A percentile compares a stretch with the other conserved stretches of the same genome.
phyloP scores from a whole-genome alignment of 2,888 invertebrate species.

The Phytoseiulus persimilis region DNA sequence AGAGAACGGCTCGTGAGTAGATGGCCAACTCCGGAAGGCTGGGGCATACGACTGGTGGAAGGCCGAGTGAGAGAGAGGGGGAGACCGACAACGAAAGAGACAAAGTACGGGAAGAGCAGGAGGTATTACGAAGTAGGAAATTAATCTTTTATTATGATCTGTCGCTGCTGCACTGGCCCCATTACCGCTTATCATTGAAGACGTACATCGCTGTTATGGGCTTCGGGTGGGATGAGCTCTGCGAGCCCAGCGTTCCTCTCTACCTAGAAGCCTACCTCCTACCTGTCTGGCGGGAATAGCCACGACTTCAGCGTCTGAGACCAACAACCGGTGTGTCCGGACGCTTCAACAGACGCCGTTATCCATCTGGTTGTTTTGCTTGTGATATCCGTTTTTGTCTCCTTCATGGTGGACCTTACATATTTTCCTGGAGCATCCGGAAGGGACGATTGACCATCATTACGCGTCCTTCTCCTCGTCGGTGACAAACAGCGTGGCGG shows the following conservation, averaged over 20 bases:
- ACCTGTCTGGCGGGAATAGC: not conserved
- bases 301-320: not conserved
- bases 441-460: not conserved
- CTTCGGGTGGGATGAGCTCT: not conserved
- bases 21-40: not conserved
- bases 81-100: not conserved
- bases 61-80: not conserved
- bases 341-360: not conserved
- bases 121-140: constrained; percentile 5
- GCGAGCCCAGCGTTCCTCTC: not conserved
- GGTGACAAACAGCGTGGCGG: not conserved
- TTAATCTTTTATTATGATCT: constrained; percentile 5
- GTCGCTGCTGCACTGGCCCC: not conserved
- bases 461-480: not conserved
- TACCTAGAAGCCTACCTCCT: not conserved
- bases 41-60: not conserved
- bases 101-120: not conserved
- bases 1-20: not conserved
- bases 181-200: not conserved
- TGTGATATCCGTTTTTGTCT: not conserved
- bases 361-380: not conserved
- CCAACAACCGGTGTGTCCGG: not conserved
- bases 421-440: not conserved
- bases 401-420: not conserved
- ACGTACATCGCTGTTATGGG: not conserved